Base-by-base conservation (phyloP, 2,888 invertebrate species). In the Agriopis marginaria region DNA sequence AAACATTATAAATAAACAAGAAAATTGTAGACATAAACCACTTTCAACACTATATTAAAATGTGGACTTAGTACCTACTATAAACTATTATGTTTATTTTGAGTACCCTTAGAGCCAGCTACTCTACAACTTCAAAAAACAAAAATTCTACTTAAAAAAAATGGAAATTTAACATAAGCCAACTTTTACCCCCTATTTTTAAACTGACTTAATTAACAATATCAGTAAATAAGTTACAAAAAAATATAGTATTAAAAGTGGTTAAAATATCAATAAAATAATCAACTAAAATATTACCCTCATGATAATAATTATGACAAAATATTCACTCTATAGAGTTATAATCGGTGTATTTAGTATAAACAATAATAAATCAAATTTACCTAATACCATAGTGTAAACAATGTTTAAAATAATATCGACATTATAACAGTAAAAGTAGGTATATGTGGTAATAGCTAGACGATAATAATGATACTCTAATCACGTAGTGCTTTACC, bases 401-500 rank as follows among this genome's bases (percentile, higher is more conserved):
- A 62, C 56, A 58, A 49, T 66, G 44, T 70, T 50, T 56, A 56
- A 66, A 66, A 44, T 63, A 63, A 62, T 53, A 56, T 55, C 59
- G 12, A 66, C n/a, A 47, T 65, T 44, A 53, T 63, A 56, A 66
- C 63, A 63, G 45, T 67, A 66, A 66, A 59, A 39, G 54, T 66
- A 66, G 45, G 45, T 58, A 58, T 58, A 50, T 62, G 47, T 55
- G 47, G 53, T 70, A 70, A 66, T 65, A 62, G 23, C 44, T 61
- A 69, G 60, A 61, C n/a, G 49, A 39, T 64, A 74, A 76, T 72
- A 59, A 60, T 77, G 66, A 65, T 49, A 72, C 73, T 79, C 80
- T 82, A 80, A 79, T 85, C 85, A 86, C 86, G 87, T 90, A 91
- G 88, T 81, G 84, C 86, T 88, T 85, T 79, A 84, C 80, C 79